Base-by-base conservation (phyloP, 1,140 invertebrate species). In the Ceratoteleas bidentatus region DNA sequence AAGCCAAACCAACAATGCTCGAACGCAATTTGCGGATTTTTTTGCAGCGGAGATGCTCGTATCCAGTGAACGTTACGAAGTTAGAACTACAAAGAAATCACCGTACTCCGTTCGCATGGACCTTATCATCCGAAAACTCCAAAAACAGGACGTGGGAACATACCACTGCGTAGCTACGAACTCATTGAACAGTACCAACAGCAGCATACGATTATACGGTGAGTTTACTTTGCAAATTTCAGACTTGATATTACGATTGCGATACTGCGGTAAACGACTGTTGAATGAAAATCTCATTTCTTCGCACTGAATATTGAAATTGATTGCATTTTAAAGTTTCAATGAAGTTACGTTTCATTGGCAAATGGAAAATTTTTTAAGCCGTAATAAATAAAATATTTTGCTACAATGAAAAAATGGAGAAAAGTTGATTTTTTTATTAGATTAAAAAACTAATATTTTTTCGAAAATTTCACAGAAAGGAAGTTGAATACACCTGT, bases 151-250 rank as follows among this genome's bases (percentile, higher is more conserved):
- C 89, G 94, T 96, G 40, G 97, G 97, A 14, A 94, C 94, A 0
- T 98, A 98, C 91, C 93, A 93, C 53, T 99, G 98, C 87, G 95
- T 97, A 43, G 96, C 97, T 4, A 97, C 97, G 85, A 99, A 98
- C 92, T 96, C 96, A 3, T 92, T 98, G 2, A 97, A 97, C 1
- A 96, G 96, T 87, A 96, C 97, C 24, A 96, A 97, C 85, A 96
- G 96, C 88, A 95, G 94, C 72, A 98, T 99, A 88, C 93, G 96
- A 76, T 91, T 99, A 36, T 98, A 98, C 89, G 96, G 97, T 98
- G 91, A 95, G 94, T 88, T 68, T 77, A 70, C 73, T 78, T 81
- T 77, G 54, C 40, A 34, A 69, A 70, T 80, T 75, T 47, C 53
- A 62, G 65, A 57, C 62, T 65, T 52, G 45, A 69, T 52, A 57